Percentiles rank a stretch among this genome's conserved stretches.
These are phyloP conservation scores for Cantharis nigra DNA, from an alignment of 2,888 invertebrate genomes.

Conservation along the genomic window DNA sequence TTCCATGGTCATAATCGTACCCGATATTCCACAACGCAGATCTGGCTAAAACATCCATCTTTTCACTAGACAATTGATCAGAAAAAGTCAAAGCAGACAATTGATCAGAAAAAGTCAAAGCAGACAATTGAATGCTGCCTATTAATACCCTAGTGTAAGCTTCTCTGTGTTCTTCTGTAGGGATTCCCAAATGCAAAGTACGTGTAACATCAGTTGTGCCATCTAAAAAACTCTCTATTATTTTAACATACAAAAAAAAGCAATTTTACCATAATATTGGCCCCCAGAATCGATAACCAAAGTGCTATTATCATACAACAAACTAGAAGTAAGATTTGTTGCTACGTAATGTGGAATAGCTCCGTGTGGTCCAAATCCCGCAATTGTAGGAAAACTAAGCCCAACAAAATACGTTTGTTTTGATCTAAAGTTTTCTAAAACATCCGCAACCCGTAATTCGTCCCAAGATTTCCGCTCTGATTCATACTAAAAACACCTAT, in stretches of 20 bases:
- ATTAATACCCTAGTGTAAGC: constrained; percentile 86
- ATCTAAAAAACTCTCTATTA: constrained; percentile 60
- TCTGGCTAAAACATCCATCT: constrained; percentile 79
- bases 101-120: constrained; percentile 75
- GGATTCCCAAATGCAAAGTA: constrained; percentile 84
- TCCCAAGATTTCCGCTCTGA: constrained; percentile 53
- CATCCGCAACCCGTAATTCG: constrained; percentile 72
- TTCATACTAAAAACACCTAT: constrained; percentile 40
- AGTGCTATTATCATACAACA: constrained; percentile 75
- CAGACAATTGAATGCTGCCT: constrained; percentile 73
- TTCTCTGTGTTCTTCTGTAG: constrained; percentile 71
- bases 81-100: constrained; percentile 77
- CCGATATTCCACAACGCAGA: constrained; percentile 81
- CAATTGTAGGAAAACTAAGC: constrained; percentile 83
- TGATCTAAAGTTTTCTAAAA: constrained; percentile 71
- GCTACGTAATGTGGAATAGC: constrained; percentile 87
- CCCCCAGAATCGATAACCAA: constrained; percentile 93
- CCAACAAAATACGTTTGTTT: constrained; percentile 75
- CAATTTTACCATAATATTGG: constrained; percentile 75
- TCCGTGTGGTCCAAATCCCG: constrained; percentile 83
- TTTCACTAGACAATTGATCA: constrained; percentile 67
- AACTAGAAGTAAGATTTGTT: constrained; percentile 67
- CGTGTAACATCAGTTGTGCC: constrained; percentile 92
- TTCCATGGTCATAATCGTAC: constrained; percentile 88
- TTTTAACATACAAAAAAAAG: constrained; percentile 10